Evolutionary conservation across 2,888 invertebrate species (phyloP).

Genomic region (Drosophila buzzatii): DNA sequence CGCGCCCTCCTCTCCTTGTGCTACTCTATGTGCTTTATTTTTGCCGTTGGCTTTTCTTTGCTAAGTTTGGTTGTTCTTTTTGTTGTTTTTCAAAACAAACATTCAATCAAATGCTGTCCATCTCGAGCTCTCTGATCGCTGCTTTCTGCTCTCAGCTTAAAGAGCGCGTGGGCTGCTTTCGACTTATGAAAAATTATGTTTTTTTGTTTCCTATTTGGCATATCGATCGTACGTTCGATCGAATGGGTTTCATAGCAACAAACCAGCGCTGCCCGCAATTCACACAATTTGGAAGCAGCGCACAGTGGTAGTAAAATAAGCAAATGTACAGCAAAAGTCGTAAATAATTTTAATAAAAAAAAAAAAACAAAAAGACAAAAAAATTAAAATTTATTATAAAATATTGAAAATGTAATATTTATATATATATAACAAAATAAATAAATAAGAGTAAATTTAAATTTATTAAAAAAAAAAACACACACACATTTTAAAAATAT

Average conservation of each 20-base stretch:
- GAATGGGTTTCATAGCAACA: slow-evolving; percentile 36
- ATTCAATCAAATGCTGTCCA: slow-evolving; percentile 56
- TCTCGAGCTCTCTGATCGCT: background rate
- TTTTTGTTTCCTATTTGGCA: slow-evolving; percentile 20
- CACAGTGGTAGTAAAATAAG: slow-evolving; percentile 32
- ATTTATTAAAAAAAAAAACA: too few relatives aligned
- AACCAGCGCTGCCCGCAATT: slow-evolving; percentile 22
- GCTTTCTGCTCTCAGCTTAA: slow-evolving; percentile 10
- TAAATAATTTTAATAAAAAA: background rate
- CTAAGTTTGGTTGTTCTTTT: slow-evolving; percentile 5
- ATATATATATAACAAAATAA: too few relatives aligned
- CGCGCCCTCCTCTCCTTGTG: background rate
- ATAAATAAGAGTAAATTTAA: background rate
- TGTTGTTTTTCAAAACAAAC: slow-evolving; percentile 65
- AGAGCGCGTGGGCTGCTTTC: slow-evolving; percentile 59
- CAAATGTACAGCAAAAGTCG: slow-evolving; percentile 10
- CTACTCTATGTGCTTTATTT: slow-evolving; percentile 1
- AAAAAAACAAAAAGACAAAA: background rate
- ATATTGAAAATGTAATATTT: background rate
- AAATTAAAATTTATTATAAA: background rate
- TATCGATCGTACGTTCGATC: slow-evolving; percentile 26
- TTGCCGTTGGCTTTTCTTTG: background rate
- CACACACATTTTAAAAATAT: background rate
- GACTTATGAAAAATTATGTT: slow-evolving; percentile 46
- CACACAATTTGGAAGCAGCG: slow-evolving; percentile 39